Conservation (phyloP, 1,140 invertebrate species). For the Solen grandis region DNA sequence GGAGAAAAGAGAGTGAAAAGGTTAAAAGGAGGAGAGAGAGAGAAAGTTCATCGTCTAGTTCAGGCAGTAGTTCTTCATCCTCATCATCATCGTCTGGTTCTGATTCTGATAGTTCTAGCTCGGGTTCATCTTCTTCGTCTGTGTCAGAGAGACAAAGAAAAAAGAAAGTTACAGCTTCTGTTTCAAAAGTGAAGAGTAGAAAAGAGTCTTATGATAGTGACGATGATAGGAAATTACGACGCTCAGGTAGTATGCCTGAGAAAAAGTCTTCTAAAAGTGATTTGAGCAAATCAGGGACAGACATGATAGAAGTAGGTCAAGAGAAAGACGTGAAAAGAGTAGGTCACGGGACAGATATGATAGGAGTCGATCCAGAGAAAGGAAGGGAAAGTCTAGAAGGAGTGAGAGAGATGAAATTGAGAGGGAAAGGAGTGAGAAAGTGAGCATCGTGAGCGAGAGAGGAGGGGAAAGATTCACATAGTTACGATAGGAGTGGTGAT, state of each 20-base stretch:
- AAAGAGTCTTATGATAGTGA: conserved; percentile 12
- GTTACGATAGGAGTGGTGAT: conserved; percentile 10
- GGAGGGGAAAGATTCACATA: conserved; percentile 20
- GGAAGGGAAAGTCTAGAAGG: conserved; percentile 31
- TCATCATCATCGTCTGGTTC: conserved; percentile 54
- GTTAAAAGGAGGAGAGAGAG: conserved; percentile 36
- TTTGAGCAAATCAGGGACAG: too few species aligned
- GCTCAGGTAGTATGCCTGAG: conserved; percentile 23
- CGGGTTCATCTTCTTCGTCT: too few species aligned
- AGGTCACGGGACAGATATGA: neutral
- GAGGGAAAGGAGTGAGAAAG: conserved; percentile 9
- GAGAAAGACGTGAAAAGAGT: too few species aligned
- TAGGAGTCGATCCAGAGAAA: conserved; percentile 40
- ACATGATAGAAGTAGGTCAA: neutral
- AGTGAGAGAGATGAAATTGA: conserved; percentile 1
- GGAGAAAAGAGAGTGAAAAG: conserved; percentile 43
- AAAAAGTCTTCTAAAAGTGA: too few species aligned
- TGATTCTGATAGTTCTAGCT: too few species aligned
- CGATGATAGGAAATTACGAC: conserved; percentile 8
- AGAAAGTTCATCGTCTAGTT: too few species aligned
- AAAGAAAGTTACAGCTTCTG: too few species aligned
- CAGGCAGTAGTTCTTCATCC: conserved; percentile 56
- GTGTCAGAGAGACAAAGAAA: too few species aligned
- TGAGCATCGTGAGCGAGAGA: neutral
- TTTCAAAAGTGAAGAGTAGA: conserved; percentile 7